Evolutionary conservation across 2,113 vertebrate genomes (phyloP), one percentile per base, ranked within the genome.

Genomic region (Silurus asotus): DNA sequence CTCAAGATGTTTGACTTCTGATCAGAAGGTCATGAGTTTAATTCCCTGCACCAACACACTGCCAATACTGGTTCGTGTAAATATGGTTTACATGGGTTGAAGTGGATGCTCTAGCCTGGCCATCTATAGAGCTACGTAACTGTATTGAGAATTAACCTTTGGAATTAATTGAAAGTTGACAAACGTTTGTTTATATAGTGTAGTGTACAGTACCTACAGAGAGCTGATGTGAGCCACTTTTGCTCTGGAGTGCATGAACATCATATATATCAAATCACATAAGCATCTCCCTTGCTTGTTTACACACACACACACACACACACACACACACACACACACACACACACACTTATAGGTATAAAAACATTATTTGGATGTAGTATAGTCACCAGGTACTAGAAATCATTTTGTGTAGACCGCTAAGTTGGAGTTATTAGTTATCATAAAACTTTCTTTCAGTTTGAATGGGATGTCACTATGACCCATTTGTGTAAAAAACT

Each of bases 341-440:
- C 8, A 49, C 6, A 69, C 3, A 15, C 14, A 49, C 37, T 37
- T 37, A 37, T 37, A 37, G 37, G 37, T 64, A 20, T 53, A 76
- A 19, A 77, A 70, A 56, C 55, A 83, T 7, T 9, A 23, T 45
- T 23, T 83, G 17, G 49, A 53, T 4, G 28, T 11, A 45, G 10
- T 49, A 51, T 69, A 58, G 28, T 49, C 25, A n/a, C 49, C 20
- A 58, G 23, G 64, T n/a, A 55, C 65, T 48, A 79, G 28, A 45
- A 85, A 78, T 65, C 17, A 15, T 65, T 65, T 6, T 20, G n/a
- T 19, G 48, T 56, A 84, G 72, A 84, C 59, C 28, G 70, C 83
- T 72, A 67, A 74, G 53, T 58, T 5, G 28, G 65, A 59, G 37
- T 37, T 37, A 37, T 48, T 25, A 84, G 61, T 61, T 74, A 64